Evolutionary conservation across 2,113 vertebrate genomes (phyloP), one percentile per base, ranked within the genome.

Genomic region (Dermatemys mawii): DNA sequence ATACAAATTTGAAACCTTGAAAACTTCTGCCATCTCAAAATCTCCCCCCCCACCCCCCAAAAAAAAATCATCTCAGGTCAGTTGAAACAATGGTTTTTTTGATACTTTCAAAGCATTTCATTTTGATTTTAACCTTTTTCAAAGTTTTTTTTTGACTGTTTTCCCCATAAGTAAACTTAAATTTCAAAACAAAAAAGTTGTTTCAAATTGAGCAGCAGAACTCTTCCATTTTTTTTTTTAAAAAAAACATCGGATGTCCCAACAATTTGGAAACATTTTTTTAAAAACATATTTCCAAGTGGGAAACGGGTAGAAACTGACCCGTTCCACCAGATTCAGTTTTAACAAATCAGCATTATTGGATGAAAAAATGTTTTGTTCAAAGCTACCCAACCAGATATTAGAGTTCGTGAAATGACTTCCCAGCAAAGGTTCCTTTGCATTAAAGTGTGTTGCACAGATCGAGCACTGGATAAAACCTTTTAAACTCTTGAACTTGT

Each of bases 401-500:
- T 26, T 57, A 53, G 4, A 8, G 55, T 49, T 9, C 54, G 44
- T 48, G 78, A 51, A 95, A 29, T 1, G 2, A 63, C 78, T 95
- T 55, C 86, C 46, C n/a, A 89, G 46, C 16, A 85, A 48, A 81
- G 46, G 50, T 46, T n/a, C 22, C 29, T 90, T 87, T 80, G 63
- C 87, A 90, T 87, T 53, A 32, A 91, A 93, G 81, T 70, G 48
- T 81, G 35, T 32, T 57, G 92, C 78, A 88, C n/a, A 86, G 83
- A n/a, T 87, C 85, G 70, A 79, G 90, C 83, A 63, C 83, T 48
- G 54, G 60, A 94, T 90, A 94, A 95, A 94, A 86, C 29, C 53
- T 86, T 78, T 93, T 91, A 93, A 90, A 78, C 83, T 83, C 60
- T 80, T 96, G 84, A 91, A 75, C 79, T 75, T 96, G 83, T 96